Evolutionary conservation across 2,113 vertebrate species (phyloP), one percentile per base, ranked within the genome.

Genomic region (Dipodomys stephensi): DNA sequence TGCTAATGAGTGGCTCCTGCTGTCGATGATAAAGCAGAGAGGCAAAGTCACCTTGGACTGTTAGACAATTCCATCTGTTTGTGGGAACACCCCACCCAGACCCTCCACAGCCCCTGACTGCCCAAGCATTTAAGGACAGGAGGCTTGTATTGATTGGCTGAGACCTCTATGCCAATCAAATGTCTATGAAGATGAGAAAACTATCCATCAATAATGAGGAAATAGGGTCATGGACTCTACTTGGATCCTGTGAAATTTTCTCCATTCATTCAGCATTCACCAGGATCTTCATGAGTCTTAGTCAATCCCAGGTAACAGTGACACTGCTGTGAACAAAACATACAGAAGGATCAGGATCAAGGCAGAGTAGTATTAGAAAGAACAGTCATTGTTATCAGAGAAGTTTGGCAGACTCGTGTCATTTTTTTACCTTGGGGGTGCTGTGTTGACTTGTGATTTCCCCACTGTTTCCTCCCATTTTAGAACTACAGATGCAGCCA

Each of bases 121-220:
- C 20, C 11, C n/a, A 86, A 3, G 9, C 4, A 30, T 25, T 49
- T 30, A 16, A 11, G 4, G 35, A 23, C 16, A 79, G 32, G 32
- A 84, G 32, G 1, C 20, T 79, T 53, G 10, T 15, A 12, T 32
- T 65, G 62, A n/a, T 44, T 15, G 4, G 6, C 3, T 46, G 11
- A 30, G 10, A 8, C 4, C 18, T 16, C 7, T 20, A 30, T 39
- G 16, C 6, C 39, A 62, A 85, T 64, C 32, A 72, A 57, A 35
- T 32, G 13, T 35, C 46, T 35, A 69, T 32, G 23, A 4, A 15
- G 15, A 15, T 25, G 1, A 23, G 30, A 30, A 69, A 82, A 30
- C n/a, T 20, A 0, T 11, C 15, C 18, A 1, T 16, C 4, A 1
- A n/a, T 7, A 35, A 1, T 60, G 15, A 19, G 28, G 28, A 18